Evolutionary conservation across 2,113 vertebrate genomes (phyloP).

Genomic region (Willisornis vidua): DNA sequence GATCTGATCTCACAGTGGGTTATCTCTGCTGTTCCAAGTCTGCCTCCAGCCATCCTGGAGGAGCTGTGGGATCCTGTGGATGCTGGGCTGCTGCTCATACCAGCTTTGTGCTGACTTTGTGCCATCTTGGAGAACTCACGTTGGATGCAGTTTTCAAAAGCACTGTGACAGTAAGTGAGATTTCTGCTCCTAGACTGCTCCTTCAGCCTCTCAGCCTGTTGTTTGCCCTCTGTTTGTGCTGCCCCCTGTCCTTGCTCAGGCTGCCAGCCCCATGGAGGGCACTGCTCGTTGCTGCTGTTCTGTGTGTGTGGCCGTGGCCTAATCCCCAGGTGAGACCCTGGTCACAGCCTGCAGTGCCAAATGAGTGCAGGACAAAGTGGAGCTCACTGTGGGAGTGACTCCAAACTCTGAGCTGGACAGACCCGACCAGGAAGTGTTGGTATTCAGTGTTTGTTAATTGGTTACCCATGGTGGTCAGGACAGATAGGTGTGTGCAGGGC

Average conservation of each 20-base stretch:
- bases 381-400: not conserved
- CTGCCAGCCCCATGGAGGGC: not conserved
- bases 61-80: not conserved
- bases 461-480: not conserved
- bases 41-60: not conserved
- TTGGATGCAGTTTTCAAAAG: not conserved
- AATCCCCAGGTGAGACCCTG: fast-evolving
- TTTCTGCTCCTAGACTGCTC: not conserved
- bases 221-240: not conserved
- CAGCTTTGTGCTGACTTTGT: not conserved
- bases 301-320: not conserved
- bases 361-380: not conserved
- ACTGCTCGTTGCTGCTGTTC: not conserved
- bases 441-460: not conserved
- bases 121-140: not conserved
- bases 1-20: not conserved
- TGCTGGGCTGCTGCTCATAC: not conserved
- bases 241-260: not conserved
- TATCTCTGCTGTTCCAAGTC: not conserved
- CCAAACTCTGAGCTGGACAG: not conserved
- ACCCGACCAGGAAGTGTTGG: not conserved
- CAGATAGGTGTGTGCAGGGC: not conserved
- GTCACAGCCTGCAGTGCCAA: not conserved
- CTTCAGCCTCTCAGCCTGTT: not conserved
- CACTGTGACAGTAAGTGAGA: not conserved